Evolutionary conservation across 2,113 vertebrate species (phyloP).

Genomic region (Corvus moneduloides): DNA sequence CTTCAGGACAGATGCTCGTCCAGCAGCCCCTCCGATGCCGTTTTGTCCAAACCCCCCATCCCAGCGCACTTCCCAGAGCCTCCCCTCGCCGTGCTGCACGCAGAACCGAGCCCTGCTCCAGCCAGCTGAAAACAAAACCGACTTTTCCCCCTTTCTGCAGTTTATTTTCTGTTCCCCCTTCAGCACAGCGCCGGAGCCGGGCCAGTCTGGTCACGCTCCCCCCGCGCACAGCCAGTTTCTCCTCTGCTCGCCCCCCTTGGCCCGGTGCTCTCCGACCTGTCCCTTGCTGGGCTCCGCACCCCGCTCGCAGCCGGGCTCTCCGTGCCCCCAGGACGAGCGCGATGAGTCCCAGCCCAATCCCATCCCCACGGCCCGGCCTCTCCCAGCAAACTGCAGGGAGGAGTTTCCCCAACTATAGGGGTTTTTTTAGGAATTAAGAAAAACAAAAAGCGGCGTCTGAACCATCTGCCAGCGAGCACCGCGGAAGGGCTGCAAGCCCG

Average conservation of each 20-base stretch:
- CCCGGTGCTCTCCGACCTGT: neutral
- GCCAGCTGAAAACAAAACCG: neutral
- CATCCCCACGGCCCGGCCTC: neutral
- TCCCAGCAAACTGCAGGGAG: neutral
- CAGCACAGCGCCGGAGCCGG: neutral
- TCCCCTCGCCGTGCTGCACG: rapidly evolving
- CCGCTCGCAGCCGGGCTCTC: neutral
- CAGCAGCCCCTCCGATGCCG: no score
- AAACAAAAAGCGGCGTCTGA: neutral
- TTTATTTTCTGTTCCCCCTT: slow-evolving; percentile 15
- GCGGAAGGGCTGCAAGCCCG: neutral
- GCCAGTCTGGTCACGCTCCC: neutral
- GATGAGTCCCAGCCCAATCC: neutral
- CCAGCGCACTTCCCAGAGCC: neutral
- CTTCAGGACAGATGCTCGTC: neutral
- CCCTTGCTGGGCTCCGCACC: neutral
- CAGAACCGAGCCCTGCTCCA: neutral
- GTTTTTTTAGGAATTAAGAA: neutral
- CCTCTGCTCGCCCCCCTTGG: neutral
- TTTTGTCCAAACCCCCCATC: rapidly evolving
- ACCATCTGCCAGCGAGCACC: rapidly evolving
- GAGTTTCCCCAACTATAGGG: rapidly evolving
- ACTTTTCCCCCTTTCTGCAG: neutral
- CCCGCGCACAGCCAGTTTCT: neutral
- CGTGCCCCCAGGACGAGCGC: rapidly evolving